A percentile compares a stretch with the other conserved stretches of the same genome.
Conservation (phyloP, 2,797 vertebrate genomes). For the Chromobotia macracanthus region DNA sequence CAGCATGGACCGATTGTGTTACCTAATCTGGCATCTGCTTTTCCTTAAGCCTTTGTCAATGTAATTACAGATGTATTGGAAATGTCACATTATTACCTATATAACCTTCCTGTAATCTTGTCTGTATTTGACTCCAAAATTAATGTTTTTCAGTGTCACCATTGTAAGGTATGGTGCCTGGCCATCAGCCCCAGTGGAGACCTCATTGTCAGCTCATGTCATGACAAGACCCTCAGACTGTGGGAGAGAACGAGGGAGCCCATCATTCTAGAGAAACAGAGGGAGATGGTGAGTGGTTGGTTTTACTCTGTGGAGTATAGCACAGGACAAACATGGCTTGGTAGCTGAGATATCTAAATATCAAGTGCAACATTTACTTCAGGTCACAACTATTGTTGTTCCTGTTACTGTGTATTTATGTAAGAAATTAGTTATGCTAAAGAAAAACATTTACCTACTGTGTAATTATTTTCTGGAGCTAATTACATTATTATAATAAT, state of each 20-base stretch:
- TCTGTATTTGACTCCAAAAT: constrained; percentile 10
- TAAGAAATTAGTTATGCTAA: too few relatives aligned
- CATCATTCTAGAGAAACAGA: constrained; percentile 93
- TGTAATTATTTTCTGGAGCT: too few relatives aligned
- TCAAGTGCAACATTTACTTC: too few relatives aligned
- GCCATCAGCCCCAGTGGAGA: constrained; percentile 93
- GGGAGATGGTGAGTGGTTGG: constrained; percentile 85
- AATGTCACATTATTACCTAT: constrained; percentile 14
- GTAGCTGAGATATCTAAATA: too few relatives aligned
- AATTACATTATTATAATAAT: too few relatives aligned
- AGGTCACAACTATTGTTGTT: too few relatives aligned
- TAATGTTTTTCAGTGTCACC: constrained; percentile 85
- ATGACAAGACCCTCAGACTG: constrained; percentile 94
- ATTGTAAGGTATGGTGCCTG: constrained; percentile 93
- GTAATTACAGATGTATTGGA: constrained; percentile 6
- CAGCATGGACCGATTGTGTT: constrained; percentile 41
- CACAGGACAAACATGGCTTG: background rate
- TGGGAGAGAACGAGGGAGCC: constrained; percentile 96
- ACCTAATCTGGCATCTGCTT: constrained; percentile 32
- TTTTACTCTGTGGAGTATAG: background rate
- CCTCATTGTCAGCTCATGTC: constrained; percentile 89
- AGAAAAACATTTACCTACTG: too few relatives aligned
- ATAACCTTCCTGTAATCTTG: background rate
- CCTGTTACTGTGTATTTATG: too few relatives aligned
- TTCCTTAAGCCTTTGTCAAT: constrained; percentile 25